A percentile compares a stretch with the other conserved stretches of the same genome.
Evolutionary conservation across 2,797 vertebrate genomes (phyloP).

Genomic region (Myotis planiceps): DNA sequence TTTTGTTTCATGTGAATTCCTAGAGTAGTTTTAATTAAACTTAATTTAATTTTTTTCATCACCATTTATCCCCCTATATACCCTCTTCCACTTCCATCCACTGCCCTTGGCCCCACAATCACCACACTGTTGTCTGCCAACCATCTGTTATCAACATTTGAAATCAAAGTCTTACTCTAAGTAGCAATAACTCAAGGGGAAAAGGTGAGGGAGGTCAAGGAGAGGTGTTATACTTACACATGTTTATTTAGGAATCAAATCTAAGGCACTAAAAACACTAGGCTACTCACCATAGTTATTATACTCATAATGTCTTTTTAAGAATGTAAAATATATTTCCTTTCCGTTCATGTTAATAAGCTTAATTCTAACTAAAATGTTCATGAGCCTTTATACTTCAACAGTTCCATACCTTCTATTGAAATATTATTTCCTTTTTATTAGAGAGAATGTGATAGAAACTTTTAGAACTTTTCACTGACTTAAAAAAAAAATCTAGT

Average conservation of each 20-base stretch:
- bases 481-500: neutral
- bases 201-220: neutral
- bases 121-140: neutral
- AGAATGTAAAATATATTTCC: constrained; percentile 2
- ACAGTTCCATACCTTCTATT: neutral
- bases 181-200: neutral
- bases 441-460: neutral
- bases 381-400: neutral
- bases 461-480: constrained; percentile 33
- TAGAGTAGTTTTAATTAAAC: neutral
- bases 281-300: neutral
- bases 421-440: neutral
- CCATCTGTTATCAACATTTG: neutral
- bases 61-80: neutral
- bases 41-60: neutral
- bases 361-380: neutral
- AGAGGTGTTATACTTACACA: neutral
- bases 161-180: constrained; percentile 37
- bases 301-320: neutral
- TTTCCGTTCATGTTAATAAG: neutral
- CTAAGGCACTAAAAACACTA: neutral
- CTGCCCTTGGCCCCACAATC: neutral
- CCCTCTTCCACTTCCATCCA: neutral
- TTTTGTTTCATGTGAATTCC: constrained; percentile 5
- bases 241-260: constrained; percentile 28